Percentiles rank a stretch among this genome's conserved stretches.
Evolutionary conservation across 2,797 vertebrate species (phyloP).

Genomic region (Falco naumanni): DNA sequence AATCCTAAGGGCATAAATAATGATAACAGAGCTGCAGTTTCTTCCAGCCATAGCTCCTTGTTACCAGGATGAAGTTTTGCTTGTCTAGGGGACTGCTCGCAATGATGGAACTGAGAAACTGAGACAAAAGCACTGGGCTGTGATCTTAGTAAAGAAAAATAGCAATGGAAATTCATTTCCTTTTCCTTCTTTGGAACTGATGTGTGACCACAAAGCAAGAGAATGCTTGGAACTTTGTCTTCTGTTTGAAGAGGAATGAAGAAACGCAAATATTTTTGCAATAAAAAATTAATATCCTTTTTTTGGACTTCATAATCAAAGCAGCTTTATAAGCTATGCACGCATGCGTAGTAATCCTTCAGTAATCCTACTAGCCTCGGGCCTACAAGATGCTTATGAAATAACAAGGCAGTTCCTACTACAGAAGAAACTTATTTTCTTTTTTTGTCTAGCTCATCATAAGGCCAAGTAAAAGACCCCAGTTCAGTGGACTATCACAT

Average conservation of each 20-base stretch:
- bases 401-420: constrained; percentile 19
- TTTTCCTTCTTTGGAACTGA: background rate
- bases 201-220: background rate
- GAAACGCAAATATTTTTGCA: constrained; percentile 47
- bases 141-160: background rate
- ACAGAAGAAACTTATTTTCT: background rate
- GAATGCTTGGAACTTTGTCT: constrained; percentile 38
- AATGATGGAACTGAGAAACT: background rate
- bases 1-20: background rate
- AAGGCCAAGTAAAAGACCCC: background rate
- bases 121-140: background rate
- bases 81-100: background rate
- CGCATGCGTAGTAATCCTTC: constrained; percentile 8
- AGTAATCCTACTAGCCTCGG: constrained; percentile 22
- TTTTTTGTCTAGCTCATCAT: background rate
- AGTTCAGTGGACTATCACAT: background rate
- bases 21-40: accelerated
- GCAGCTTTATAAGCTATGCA: constrained; percentile 38
- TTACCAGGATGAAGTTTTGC: background rate
- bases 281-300: constrained; percentile 56
- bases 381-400: constrained; percentile 4
- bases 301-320: constrained; percentile 42
- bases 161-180: background rate
- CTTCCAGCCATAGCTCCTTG: background rate
- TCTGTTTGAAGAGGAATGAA: constrained; percentile 26